These are phyloP conservation scores for Andinoacara biseriatus DNA, from an alignment of 2,113 vertebrate genomes.

Conservation along the genomic window DNA sequence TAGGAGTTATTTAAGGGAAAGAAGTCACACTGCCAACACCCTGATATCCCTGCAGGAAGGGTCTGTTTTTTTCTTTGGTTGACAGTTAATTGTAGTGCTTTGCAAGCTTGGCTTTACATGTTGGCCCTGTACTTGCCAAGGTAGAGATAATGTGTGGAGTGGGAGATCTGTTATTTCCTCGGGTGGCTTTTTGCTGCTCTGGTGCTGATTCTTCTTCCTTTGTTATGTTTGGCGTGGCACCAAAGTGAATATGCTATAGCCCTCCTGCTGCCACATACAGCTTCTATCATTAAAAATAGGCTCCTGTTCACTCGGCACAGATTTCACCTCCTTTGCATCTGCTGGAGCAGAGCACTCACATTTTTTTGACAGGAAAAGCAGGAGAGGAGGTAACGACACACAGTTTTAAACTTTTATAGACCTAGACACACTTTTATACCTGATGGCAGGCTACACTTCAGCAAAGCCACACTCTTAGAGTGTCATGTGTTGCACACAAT, in stretches of 20 bases:
- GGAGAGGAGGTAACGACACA: neutral
- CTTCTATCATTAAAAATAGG: constrained; percentile 28
- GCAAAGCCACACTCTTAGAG: constrained; percentile 26
- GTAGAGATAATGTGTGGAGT: constrained; percentile 30
- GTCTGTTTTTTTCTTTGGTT: neutral
- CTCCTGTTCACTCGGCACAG: constrained; percentile 4
- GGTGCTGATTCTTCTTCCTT: constrained; percentile 34
- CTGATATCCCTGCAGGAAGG: neutral
- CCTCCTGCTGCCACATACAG: constrained; percentile 30
- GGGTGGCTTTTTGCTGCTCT: constrained; percentile 30
- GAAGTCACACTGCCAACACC: constrained; percentile 2
- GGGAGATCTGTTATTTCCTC: constrained; percentile 53
- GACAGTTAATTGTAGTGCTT: constrained; percentile 50
- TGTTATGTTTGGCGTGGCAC: constrained; percentile 39
- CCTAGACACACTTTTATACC: constrained; percentile 45
- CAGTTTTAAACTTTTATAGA: constrained; percentile 53
- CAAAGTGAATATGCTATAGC: constrained; percentile 44
- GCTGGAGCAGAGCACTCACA: constrained; percentile 16
- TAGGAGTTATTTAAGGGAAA: constrained; percentile 33
- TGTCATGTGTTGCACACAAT: constrained; percentile 22
- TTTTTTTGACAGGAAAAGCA: constrained; percentile 14
- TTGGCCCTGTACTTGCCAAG: constrained; percentile 32
- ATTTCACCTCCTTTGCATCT: constrained; percentile 31
- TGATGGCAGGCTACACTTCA: constrained; percentile 22
- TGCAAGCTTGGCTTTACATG: constrained; percentile 21